phyloP scores from a whole-genome alignment of 2,888 invertebrate species.

The Mimachlamys varia region DNA sequence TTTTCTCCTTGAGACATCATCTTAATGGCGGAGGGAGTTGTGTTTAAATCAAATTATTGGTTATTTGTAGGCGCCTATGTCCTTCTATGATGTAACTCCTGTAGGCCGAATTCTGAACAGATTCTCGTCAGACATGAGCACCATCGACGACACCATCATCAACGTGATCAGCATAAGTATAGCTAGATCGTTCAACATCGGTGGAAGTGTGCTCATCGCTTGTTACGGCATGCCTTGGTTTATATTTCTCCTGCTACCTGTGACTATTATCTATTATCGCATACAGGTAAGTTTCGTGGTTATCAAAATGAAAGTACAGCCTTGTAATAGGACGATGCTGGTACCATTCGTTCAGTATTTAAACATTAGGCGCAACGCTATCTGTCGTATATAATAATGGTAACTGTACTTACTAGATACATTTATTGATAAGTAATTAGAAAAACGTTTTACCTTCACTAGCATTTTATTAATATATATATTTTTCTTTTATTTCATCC shows the following conservation, averaged over 20 bases:
- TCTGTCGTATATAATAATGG: too few species aligned
- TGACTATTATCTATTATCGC: slow-evolving; percentile 92
- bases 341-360: too few species aligned
- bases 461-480: too few species aligned
- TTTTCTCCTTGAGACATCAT: background rate
- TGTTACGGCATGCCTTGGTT: slow-evolving; percentile 97
- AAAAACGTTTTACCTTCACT: too few species aligned
- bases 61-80: slow-evolving; percentile 85
- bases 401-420: too few species aligned
- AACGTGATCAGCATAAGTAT: slow-evolving; percentile 96
- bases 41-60: background rate
- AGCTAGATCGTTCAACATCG: slow-evolving; percentile 91
- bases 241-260: slow-evolving; percentile 89
- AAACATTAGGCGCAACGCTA: too few species aligned
- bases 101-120: slow-evolving; percentile 95
- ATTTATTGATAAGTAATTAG: too few species aligned
- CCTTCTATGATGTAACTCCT: slow-evolving; percentile 95
- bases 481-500: slow-evolving; percentile 81
- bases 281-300: slow-evolving; percentile 84
- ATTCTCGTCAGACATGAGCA: slow-evolving; percentile 96
- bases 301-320: too few species aligned
- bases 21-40: background rate
- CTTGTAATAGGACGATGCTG: too few species aligned
- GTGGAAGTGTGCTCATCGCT: slow-evolving; percentile 91
- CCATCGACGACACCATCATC: slow-evolving; percentile 96